phyloP scores from a whole-genome alignment of 2,113 vertebrate genomes.

The Circaetus gallicus region DNA sequence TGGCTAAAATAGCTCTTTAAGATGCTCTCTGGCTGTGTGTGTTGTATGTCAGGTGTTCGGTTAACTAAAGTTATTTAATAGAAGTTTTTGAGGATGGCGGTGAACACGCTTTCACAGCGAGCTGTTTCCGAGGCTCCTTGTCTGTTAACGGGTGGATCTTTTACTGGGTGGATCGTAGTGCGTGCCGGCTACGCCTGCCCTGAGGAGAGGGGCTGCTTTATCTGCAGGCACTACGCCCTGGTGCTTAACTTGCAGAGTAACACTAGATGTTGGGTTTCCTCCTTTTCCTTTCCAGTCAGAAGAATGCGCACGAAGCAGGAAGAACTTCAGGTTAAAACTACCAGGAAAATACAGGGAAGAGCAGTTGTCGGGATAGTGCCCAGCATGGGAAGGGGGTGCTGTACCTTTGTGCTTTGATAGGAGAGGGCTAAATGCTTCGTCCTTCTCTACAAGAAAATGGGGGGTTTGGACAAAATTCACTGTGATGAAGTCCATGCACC shows the following conservation, averaged over 20 bases:
- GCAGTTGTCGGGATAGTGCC: neutral
- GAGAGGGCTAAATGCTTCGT: neutral
- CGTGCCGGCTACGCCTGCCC: neutral
- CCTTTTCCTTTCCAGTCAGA: neutral
- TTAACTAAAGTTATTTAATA: neutral
- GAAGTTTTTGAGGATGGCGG: neutral
- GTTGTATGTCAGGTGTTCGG: neutral
- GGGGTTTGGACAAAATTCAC: neutral
- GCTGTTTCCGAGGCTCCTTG: rapidly evolving
- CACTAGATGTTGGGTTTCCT: neutral
- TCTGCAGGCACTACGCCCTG: rapidly evolving
- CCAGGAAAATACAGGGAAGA: neutral
- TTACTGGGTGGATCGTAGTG: rapidly evolving
- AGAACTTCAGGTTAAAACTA: neutral
- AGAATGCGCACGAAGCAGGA: neutral
- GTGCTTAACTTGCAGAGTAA: neutral
- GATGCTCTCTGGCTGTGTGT: neutral
- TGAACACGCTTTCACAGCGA: neutral
- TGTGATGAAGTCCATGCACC: neutral
- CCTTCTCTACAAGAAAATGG: neutral
- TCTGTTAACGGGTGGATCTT: neutral
- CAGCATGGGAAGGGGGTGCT: neutral
- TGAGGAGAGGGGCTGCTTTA: neutral
- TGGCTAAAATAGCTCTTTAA: neutral
- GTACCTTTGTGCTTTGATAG: neutral